Evolutionary conservation across 2,797 vertebrate genomes (phyloP).

Genomic region (Microctenopoma steveboyesi): DNA sequence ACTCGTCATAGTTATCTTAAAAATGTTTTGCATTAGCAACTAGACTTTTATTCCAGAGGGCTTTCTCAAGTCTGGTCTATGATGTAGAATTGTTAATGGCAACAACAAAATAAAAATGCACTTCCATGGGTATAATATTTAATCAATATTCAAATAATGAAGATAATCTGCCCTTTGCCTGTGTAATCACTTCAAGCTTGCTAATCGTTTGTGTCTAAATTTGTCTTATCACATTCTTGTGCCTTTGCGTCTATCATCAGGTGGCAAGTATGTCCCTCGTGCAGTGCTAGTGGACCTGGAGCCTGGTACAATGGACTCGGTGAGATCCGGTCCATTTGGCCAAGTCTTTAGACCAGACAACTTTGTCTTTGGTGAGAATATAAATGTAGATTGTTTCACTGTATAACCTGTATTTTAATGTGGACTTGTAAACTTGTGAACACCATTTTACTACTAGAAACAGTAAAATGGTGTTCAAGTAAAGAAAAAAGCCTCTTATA

Average conservation of each 20-base stretch:
- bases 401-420: not conserved
- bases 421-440: not conserved
- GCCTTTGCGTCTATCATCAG: conserved; percentile 33
- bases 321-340: conserved; percentile 72
- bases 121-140: no score
- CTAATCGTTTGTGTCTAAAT: not conserved
- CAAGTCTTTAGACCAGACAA: conserved; percentile 75
- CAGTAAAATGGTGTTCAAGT: not conserved
- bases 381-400: not conserved
- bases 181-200: no score
- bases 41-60: no score
- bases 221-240: not conserved
- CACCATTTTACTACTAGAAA: not conserved
- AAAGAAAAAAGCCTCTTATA: not conserved
- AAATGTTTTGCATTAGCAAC: no score
- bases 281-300: conserved; percentile 74
- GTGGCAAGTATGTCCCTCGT: conserved; percentile 74
- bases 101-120: no score
- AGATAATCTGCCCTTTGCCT: no score
- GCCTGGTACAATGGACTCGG: conserved; percentile 75
- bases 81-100: no score
- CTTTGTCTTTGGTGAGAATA: conserved; percentile 74
- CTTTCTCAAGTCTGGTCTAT: no score
- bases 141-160: no score
- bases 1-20: no score